Conservation (phyloP, 2,888 invertebrate species). For the Morpho deidamia region DNA sequence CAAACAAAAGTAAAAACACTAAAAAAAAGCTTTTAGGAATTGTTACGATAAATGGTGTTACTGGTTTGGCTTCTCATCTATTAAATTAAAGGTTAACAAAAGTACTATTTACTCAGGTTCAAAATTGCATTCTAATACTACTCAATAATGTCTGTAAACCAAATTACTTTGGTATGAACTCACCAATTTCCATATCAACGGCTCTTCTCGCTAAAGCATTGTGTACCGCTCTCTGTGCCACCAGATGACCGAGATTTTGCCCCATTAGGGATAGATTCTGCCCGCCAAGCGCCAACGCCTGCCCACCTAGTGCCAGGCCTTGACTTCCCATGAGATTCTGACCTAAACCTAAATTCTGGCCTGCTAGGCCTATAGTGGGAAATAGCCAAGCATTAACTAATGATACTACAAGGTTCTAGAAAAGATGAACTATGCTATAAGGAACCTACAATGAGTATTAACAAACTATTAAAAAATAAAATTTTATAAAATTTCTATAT, state of each 20-base stretch:
- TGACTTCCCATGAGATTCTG: constrained; percentile 43
- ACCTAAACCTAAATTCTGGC: constrained; percentile 47
- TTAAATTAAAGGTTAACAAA: too few species aligned
- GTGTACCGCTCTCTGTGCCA: constrained; percentile 63
- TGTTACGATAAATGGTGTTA: too few species aligned
- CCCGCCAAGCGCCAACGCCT: constrained; percentile 47
- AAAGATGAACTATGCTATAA: not conserved
- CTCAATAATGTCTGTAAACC: too few species aligned
- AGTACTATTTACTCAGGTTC: too few species aligned
- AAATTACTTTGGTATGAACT: not conserved
- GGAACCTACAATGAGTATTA: not conserved
- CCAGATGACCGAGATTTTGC: constrained; percentile 53
- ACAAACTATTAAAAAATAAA: too few species aligned
- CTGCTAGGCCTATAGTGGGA: constrained; percentile 46
- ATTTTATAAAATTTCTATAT: too few species aligned
- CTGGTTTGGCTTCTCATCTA: too few species aligned
- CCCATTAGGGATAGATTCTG: constrained; percentile 57
- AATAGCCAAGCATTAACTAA: constrained; percentile 3
- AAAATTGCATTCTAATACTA: too few species aligned
- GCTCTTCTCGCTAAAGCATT: constrained; percentile 59
- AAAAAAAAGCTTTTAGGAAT: too few species aligned
- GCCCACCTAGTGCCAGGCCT: constrained; percentile 37
- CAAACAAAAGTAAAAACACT: too few species aligned
- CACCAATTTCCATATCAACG: constrained; percentile 57
- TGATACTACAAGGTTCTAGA: too few species aligned